Base-by-base conservation (phyloP, 2,888 invertebrate species). In the Macrophya annulata region DNA sequence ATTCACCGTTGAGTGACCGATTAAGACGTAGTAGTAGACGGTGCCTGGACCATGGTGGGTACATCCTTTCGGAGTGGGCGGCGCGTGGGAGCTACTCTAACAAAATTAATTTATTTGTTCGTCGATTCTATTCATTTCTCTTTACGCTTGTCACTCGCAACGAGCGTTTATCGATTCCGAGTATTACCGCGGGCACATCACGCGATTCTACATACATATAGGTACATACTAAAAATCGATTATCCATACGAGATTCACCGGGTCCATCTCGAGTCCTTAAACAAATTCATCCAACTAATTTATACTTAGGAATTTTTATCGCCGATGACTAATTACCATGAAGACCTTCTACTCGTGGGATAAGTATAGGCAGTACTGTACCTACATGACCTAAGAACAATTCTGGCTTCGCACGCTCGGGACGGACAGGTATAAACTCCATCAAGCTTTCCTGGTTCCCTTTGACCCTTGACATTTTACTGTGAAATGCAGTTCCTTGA, bases 91-190 rank as follows among this genome's bases (percentile, higher is more conserved):
- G 77, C 55, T 31, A 55, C 51, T 51, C 77, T 77, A 55, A 77
- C 51, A 31, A 77, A 77, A 77, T 77, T 77, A 77, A 77, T 77
- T 77, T 77, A 77, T 77, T 77, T 48, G 77, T 55, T 43, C 77
- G 51, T 31, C 31, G 77, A 31, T 55, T 55, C 55, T 51, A 51
- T 77, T 77, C 51, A 55, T 37, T 77, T 55, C 51, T 55, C 43
- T 77, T 55, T 31, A 77, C 77, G 77, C 77, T 77, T 77, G 77
- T 77, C 77, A 77, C 31, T 55, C 55, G 17, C n/a, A 74, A 43
- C 31, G 43, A 45, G 72, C 72, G 25, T 51, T 51, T 77, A 55
- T 77, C 51, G 77, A 77, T 77, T 77, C 77, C 77, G 12, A 55
- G 77, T 51, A 77, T 55, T 43, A 55, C 77, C 51, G 25, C 45